Percentiles rank a stretch among this genome's conserved stretches.
These are phyloP conservation scores for Euwallacea fornicatus DNA, from an alignment of 1,140 invertebrate species.

Conservation along the genomic window DNA sequence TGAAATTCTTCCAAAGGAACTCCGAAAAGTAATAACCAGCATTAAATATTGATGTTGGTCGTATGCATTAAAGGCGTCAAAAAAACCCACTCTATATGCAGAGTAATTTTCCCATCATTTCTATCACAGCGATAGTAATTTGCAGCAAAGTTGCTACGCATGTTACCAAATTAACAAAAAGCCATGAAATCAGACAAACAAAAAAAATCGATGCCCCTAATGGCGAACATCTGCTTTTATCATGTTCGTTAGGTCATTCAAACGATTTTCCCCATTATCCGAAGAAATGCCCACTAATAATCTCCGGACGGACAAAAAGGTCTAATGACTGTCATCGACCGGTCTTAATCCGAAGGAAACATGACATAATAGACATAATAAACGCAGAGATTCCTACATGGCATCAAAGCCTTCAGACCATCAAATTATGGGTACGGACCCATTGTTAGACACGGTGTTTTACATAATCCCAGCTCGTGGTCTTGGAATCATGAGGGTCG, in stretches of 20 bases:
- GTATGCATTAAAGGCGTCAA: no score
- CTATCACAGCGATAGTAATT: no score
- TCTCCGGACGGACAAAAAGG: neutral
- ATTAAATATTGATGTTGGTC: no score
- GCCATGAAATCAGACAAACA: no score
- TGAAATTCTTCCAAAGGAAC: neutral
- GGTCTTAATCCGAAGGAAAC: slow-evolving; percentile 17
- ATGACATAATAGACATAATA: slow-evolving; percentile 18
- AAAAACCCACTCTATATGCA: no score
- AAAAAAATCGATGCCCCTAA: neutral
- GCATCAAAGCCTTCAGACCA: slow-evolving; percentile 14
- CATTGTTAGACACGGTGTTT: slow-evolving; percentile 18
- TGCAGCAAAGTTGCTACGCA: no score
- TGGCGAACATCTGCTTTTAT: neutral
- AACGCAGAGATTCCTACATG: slow-evolving; percentile 15
- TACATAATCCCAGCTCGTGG: slow-evolving; percentile 17
- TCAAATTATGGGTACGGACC: slow-evolving; percentile 11
- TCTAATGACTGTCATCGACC: slow-evolving; percentile 15
- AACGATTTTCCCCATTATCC: neutral
- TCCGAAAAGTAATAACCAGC: no score
- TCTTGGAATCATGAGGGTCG: neutral
- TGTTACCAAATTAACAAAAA: no score
- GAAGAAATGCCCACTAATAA: slow-evolving; percentile 2
- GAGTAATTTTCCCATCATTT: no score
- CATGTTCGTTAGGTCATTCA: neutral